Evolutionary conservation across 2,888 invertebrate genomes (phyloP), one percentile per base, ranked within the genome.

Genomic region (Pandemis cinnamomeana): DNA sequence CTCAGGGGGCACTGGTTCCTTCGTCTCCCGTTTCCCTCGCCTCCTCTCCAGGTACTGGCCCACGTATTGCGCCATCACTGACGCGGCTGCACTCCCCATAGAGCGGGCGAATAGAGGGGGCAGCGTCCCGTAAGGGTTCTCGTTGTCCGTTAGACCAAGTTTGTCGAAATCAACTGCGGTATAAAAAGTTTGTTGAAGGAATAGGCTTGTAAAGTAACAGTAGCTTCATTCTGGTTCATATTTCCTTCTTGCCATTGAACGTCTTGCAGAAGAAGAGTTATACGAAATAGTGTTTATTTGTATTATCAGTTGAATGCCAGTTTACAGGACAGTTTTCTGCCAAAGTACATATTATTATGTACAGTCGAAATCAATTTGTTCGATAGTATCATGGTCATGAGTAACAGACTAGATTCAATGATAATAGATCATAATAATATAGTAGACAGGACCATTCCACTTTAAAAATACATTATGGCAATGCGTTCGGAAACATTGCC

Each of bases 91-190:
- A 78, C 96, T 95, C 5, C 97, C 96, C 95, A 97, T 96, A 5
- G 97, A 97, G 77, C 97, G 92, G 0, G 96, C 96, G 79, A 98
- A 95, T 5, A 97, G 92, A 0, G 97, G 96, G 0, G 97, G 97
- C 72, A 97, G 88, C 62, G 96, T 96, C 15, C 98, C 98, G 83
- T 97, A 96, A 0, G 98, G 98, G 90, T 98, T 98, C 86, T 97
- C 97, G 86, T 98, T 97, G 86, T 98, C 98, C n/a, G 98, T 98
- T 80, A 98, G 87, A 13, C 98, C 98, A 78, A 98, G 90, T 87
- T 97, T 97, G 89, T 97, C 97, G 86, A 98, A 97, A 84, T 97
- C 97, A 88, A 98, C 98, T 98, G 93, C 53, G 64, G 27, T 8
- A 48, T 48, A 36, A 64, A 7, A 46, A 20, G 11, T 11, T 27